phyloP scores from a whole-genome alignment of 2,888 invertebrate species.

The Platerodrilus igneus region DNA sequence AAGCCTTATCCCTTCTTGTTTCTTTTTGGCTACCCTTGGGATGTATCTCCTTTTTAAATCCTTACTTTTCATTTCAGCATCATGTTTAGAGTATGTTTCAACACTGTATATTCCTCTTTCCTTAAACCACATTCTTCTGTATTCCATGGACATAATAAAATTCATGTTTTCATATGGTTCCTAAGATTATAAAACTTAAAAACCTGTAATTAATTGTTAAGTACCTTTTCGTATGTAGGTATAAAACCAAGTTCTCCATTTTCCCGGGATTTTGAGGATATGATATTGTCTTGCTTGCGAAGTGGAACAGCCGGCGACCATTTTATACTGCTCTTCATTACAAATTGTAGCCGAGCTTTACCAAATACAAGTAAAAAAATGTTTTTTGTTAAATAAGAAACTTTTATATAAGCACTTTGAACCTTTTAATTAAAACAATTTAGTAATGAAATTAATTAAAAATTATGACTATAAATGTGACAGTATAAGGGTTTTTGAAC shows the following conservation, averaged over 20 bases:
- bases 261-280: slow-evolving; percentile 50
- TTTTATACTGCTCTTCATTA: slow-evolving; percentile 40
- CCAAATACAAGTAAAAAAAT: too few relatives aligned
- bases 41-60: slow-evolving; percentile 41
- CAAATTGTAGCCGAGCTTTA: too few relatives aligned
- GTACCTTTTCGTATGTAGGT: slow-evolving; percentile 57
- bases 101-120: slow-evolving; percentile 54
- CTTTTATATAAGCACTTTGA: too few relatives aligned
- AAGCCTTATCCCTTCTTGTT: too few relatives aligned
- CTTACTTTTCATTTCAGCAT: slow-evolving; percentile 50
- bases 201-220: too few relatives aligned
- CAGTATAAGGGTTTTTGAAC: too few relatives aligned
- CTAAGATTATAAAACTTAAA: slow-evolving; percentile 28
- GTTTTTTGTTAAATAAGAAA: too few relatives aligned
- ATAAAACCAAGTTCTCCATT: slow-evolving; percentile 38
- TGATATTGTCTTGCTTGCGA: slow-evolving; percentile 53
- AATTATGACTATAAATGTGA: too few relatives aligned
- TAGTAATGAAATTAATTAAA: too few relatives aligned
- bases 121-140: slow-evolving; percentile 56
- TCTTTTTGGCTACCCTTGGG: slow-evolving; percentile 35
- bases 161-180: slow-evolving; percentile 41
- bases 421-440: too few relatives aligned
- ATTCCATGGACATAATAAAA: slow-evolving; percentile 54
- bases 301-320: slow-evolving; percentile 52
- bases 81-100: slow-evolving; percentile 52